Evolutionary conservation across 2,113 vertebrate genomes (phyloP), one percentile per base, ranked within the genome.

Genomic region (Propithecus coquereli): DNA sequence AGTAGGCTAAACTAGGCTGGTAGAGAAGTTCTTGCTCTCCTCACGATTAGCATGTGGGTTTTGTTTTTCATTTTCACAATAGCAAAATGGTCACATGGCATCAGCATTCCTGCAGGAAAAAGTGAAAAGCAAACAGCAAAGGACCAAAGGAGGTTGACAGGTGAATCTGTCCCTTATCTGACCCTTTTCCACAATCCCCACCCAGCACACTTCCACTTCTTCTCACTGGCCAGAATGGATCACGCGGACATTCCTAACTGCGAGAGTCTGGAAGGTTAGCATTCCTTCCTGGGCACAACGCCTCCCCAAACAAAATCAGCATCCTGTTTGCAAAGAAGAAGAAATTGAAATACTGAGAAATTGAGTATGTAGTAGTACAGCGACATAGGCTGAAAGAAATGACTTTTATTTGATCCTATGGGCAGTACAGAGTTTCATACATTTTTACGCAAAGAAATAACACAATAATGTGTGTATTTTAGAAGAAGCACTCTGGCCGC

Each of bases 371-470:
- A 43, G 30, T 5, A 32, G 27, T 52, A 32, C 27, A 59, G 16
- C 50, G 61, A 77, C 17, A 40, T 8, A 68, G 20, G 20, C 32
- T 59, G 40, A 77, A 95, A 70, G 47, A 83, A 95, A 70, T 87
- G 25, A 34, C 17, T 82, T 95, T 66, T 32, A 92, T 70, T 59
- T 68, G 7, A 14, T 59, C 61, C 61, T 40, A 59, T 37, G 25
- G 40, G 14, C 12, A 47, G 7, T 14, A 40, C 34, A 3, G 32
- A 17, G 30, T 66, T 82, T 88, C 77, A 88, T 32, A 59, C 20
- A 92, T n/a, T 52, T 92, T 88, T 73, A 82, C 50, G 76, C 57
- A 52, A 92, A 93, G 40, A 76, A 88, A 76, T 76, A 82, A 57
- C 40, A 43, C 20, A 11, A 61, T 83, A n/a, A 34, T 4, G 54